Evolutionary conservation across 2,113 vertebrate species (phyloP).

Genomic region (Mionectes macconnelli): DNA sequence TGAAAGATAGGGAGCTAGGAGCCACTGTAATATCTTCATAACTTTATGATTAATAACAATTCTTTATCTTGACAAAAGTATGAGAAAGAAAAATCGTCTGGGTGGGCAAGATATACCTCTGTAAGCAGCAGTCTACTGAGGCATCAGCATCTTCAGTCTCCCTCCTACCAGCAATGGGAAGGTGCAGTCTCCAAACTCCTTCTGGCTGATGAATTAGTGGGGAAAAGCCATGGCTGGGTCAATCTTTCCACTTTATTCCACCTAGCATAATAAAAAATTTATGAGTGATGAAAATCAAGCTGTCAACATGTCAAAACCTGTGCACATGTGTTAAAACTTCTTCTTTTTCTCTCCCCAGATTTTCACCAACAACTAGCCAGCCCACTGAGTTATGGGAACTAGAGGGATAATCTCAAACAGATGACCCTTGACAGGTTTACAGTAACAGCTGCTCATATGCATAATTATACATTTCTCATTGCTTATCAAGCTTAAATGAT

Average conservation of each 20-base stretch:
- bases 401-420: neutral
- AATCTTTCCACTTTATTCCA: neutral
- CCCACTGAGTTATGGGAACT: neutral
- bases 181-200: neutral
- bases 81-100: neutral
- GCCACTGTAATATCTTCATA: neutral
- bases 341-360: neutral
- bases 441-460: neutral
- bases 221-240: neutral
- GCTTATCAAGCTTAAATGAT: neutral
- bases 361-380: neutral
- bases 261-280: neutral
- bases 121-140: neutral
- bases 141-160: neutral
- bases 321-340: neutral
- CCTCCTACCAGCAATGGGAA: neutral
- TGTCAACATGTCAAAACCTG: neutral
- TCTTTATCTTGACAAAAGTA: neutral
- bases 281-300: neutral
- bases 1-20: neutral
- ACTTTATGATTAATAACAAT: neutral
- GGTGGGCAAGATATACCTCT: neutral
- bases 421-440: neutral
- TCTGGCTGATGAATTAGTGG: neutral
- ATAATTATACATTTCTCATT: neutral